phyloP scores from a whole-genome alignment of 2,113 vertebrate genomes.

The Prionailurus bengalensis region DNA sequence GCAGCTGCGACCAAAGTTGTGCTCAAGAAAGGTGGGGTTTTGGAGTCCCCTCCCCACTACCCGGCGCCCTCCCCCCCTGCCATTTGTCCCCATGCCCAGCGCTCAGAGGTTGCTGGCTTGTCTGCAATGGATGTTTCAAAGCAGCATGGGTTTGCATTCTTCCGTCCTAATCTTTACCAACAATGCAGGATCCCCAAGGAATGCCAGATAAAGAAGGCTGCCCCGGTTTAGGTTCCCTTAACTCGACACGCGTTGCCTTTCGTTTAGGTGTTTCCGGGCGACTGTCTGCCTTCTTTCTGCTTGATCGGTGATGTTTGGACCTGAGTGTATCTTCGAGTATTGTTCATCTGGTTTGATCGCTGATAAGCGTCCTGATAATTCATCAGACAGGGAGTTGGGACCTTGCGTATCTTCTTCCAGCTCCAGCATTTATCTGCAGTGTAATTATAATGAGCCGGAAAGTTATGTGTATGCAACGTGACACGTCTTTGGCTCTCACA shows the following conservation, averaged over 20 bases:
- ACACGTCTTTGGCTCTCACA: background rate
- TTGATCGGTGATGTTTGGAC: constrained; percentile 33
- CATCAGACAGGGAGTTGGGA: background rate
- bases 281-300: constrained; percentile 41
- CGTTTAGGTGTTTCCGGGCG: background rate
- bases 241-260: background rate
- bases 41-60: too few species aligned
- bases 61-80: too few species aligned
- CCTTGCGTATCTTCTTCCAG: background rate
- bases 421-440: constrained; percentile 5
- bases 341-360: constrained; percentile 21
- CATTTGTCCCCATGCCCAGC: background rate
- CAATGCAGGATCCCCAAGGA: constrained; percentile 57
- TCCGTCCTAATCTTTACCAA: constrained; percentile 62
- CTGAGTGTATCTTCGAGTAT: background rate
- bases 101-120: background rate
- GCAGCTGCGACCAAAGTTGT: background rate
- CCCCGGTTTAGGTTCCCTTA: background rate
- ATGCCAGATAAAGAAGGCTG: constrained; percentile 59
- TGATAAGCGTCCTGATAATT: background rate
- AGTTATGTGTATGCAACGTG: background rate
- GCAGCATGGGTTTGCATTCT: constrained; percentile 55
- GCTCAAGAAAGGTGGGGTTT: background rate
- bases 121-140: background rate
- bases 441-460: constrained; percentile 16